These are phyloP conservation scores for Myotis davidii DNA, from an alignment of 2,113 vertebrate genomes.

Conservation along the genomic window DNA sequence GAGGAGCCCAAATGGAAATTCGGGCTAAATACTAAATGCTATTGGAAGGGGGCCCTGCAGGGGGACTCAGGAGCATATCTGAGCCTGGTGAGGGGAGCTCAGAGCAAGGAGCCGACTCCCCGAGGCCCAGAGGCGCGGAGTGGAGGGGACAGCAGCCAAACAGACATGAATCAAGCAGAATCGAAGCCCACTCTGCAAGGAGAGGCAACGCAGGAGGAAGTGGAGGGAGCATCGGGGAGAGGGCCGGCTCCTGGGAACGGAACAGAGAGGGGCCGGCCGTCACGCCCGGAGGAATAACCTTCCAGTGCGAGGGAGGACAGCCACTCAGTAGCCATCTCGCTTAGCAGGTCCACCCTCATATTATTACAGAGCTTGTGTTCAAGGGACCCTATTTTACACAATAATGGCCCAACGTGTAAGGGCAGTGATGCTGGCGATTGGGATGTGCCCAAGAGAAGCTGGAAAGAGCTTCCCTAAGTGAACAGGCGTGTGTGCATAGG, in stretches of 20 bases:
- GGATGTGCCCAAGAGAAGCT: background rate
- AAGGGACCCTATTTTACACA: background rate
- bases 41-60: constrained; percentile 15
- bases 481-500: background rate
- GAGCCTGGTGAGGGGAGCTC: background rate
- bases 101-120: background rate
- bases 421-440: background rate
- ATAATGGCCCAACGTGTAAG: background rate
- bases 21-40: background rate
- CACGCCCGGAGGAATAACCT: background rate
- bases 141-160: background rate
- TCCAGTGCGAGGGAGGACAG: background rate
- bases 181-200: background rate
- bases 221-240: background rate
- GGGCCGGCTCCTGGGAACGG: background rate
- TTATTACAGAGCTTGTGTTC: background rate
- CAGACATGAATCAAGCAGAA: background rate
- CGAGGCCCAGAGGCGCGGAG: background rate
- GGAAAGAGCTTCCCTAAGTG: background rate
- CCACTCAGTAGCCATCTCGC: background rate
- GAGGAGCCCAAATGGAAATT: constrained; percentile 57
- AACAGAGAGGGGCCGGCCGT: background rate
- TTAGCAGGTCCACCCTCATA: background rate
- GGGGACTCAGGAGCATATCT: background rate
- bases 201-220: background rate